Evolutionary conservation across 2,797 vertebrate genomes (phyloP).

Genomic region (Lerista edwardsae): DNA sequence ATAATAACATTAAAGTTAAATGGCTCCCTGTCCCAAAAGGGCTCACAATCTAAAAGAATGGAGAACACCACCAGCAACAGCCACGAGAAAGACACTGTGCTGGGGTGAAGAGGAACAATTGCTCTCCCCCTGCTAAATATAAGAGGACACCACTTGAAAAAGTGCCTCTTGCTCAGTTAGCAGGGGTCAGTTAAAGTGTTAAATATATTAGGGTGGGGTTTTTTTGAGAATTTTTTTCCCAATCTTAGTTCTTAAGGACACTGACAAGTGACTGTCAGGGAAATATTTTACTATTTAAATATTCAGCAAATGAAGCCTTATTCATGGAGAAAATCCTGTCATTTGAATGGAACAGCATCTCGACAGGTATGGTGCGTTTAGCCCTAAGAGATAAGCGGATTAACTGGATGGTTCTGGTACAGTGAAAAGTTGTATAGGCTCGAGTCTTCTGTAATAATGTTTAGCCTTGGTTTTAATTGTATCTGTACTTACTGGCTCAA

Average conservation of each 20-base stretch:
- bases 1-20: no score
- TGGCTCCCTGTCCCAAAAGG: no score
- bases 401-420: conserved; percentile 25
- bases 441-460: conserved; percentile 24
- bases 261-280: conserved; percentile 14
- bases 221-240: background rate
- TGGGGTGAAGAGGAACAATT: no score
- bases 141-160: no score
- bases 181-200: no score
- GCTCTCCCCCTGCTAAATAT: no score
- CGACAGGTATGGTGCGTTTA: conserved; percentile 22
- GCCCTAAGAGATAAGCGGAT: conserved; percentile 45
- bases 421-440: conserved; percentile 29
- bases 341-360: conserved; percentile 34
- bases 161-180: no score
- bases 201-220: background rate
- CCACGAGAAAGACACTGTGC: no score
- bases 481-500: background rate
- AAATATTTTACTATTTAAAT: conserved; percentile 44
- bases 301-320: conserved; percentile 39
- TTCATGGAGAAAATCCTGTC: conserved; percentile 55
- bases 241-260: background rate
- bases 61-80: no score
- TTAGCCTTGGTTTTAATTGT: conserved; percentile 27
- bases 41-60: no score